Base-by-base conservation (phyloP, 2,888 invertebrate species). In the Chironomus tentans region DNA sequence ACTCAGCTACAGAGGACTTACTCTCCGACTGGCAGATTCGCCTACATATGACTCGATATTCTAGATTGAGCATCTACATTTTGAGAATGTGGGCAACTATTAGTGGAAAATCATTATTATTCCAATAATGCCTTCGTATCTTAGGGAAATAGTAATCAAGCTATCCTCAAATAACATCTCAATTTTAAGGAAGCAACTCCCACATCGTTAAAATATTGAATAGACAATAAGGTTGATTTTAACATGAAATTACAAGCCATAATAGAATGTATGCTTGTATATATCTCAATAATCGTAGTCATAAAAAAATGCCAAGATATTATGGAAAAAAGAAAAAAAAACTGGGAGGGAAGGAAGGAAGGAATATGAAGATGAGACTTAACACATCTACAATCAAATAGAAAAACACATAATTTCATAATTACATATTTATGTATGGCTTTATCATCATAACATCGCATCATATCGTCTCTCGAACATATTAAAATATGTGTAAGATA, bases 401-500 rank as follows among this genome's bases (percentile, higher is more conserved):
- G 15, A 50, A 50, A 50, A 50, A 50, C 50, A 50, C 50, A 50
- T 50, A 71, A 50, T 71, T 71, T 71, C 71, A 71, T 71, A 71
- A 71, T 71, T 70, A 70, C 70, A 70, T 70, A 70, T 70, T 70
- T 70, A 71, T 71, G 71, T 71, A 13, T 50, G 50, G 50, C 15
- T 50, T 50, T 50, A 50, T 50, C 50, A 50, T 50, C 50, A 50
- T 50, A n/a, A 28, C 28, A 28, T 28, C 28, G 28, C 50, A 50
- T 15, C 50, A 56, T 56, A 56, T 56, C 15, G 38, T 38, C 38
- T 38, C 38, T 38, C 7, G 7, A 38, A 38, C 38, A 56, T 18
- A 56, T 56, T 56, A 56, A 56, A 56, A 56, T 56, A 56, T 15
- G 18, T 56, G 15, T 56, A 18, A 56, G 56, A 7, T 56, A 15